Conservation (phyloP, 2,888 invertebrate genomes). For the Myopa tessellatipennis region DNA sequence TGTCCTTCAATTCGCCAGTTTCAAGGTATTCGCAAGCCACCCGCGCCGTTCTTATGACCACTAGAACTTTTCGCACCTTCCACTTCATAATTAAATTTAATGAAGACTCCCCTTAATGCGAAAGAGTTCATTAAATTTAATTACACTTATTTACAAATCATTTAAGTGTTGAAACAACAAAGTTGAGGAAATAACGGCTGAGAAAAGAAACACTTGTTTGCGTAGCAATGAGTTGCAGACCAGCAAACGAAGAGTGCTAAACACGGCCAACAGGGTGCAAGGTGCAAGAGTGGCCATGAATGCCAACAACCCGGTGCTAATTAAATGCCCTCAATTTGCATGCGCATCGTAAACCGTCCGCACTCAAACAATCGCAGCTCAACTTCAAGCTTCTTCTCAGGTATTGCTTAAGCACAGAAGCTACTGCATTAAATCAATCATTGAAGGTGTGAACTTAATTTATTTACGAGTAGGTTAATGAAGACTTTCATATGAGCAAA, state of each 20-base stretch:
- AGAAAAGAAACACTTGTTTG: background rate
- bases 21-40: too few species aligned
- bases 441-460: too few species aligned
- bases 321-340: slow-evolving; percentile 40
- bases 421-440: too few species aligned
- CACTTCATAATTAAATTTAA: background rate
- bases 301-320: slow-evolving; percentile 27
- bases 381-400: too few species aligned
- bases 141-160: slow-evolving; percentile 36
- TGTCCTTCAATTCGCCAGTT: too few species aligned
- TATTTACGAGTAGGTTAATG: too few species aligned
- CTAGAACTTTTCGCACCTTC: slow-evolving; percentile 4
- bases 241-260: background rate
- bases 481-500: too few species aligned
- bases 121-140: slow-evolving; percentile 3
- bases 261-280: background rate
- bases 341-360: background rate
- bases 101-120: too few species aligned
- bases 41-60: background rate
- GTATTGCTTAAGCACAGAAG: too few species aligned
- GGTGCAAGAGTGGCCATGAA: background rate
- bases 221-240: background rate
- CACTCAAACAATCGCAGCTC: too few species aligned
- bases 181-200: background rate
- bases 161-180: slow-evolving; percentile 19